Evolutionary conservation across 2,888 invertebrate species (phyloP), one percentile per base, ranked within the genome.

Genomic region (Myopa tessellatipennis): DNA sequence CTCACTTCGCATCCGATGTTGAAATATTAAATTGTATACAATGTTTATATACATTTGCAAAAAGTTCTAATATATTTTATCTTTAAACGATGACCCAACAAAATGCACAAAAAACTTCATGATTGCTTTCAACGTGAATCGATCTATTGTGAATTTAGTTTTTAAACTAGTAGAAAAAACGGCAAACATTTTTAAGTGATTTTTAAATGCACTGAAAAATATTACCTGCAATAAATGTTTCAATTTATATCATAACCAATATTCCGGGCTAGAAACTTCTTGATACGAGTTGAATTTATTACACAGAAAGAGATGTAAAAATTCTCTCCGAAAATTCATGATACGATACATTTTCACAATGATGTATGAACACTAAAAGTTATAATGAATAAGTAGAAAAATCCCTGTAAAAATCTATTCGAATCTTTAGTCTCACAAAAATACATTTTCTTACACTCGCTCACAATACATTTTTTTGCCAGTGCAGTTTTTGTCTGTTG

Each of bases 71-170:
- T 45, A 55, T 55, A 55, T 55, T 55, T 55, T n/a, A 55, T 1
- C 55, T 0, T 55, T 55, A 7, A n/a, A 50, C 4, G 50, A 16
- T 61, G 60, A 4, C 60, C 14, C 3, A 10, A 65, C 34, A 38
- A 65, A 38, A 36, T 65, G 36, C 0, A 38, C 4, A 16, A 65
- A 65, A 38, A 61, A 18, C 26, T 26, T 4, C 26, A 10, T 61
- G 61, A 38, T 55, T 65, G 12, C 65, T 1, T 12, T 65, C 38
- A 36, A 12, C 34, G 38, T 14, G 8, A 36, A 65, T 34, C 65
- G 38, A 65, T 65, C 65, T 65, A 38, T 65, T 65, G 36, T 65
- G 65, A 65, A 65, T 65, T 65, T 4, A 36, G 65, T 16, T 65
- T 34, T 34, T 36, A 65, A 38, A 36, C 12, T 14, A 65, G 7